Percentiles rank a stretch among this genome's conserved stretches.
These are phyloP conservation scores for Nephrocerus scutellatus DNA, from an alignment of 2,888 invertebrate species.

Conservation along the genomic window DNA sequence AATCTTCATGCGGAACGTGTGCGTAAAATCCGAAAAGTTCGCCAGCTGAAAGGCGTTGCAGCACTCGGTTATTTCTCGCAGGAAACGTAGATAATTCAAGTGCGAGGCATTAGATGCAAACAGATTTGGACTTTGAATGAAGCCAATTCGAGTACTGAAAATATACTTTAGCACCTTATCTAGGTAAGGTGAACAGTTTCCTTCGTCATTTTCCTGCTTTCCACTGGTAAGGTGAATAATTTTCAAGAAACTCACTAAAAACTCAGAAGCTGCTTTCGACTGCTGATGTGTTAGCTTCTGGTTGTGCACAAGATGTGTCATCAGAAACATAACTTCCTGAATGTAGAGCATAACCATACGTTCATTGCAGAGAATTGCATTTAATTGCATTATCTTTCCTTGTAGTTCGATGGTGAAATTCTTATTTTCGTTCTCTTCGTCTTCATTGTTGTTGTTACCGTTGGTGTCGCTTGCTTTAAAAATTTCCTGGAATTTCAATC, in stretches of 20 bases:
- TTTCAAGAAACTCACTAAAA: slow-evolving; percentile 29
- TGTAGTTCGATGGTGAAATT: slow-evolving; percentile 27
- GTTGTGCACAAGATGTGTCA: slow-evolving; percentile 29
- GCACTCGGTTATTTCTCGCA: slow-evolving; percentile 32
- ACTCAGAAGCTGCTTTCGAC: slow-evolving; percentile 31
- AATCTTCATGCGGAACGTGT: slow-evolving; percentile 38
- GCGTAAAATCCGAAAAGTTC: slow-evolving; percentile 28
- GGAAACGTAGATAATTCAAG: slow-evolving; percentile 33
- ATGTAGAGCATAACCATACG: slow-evolving; percentile 38
- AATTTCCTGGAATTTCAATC: slow-evolving; percentile 22
- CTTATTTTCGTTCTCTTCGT: slow-evolving; percentile 15
- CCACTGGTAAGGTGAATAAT: slow-evolving; percentile 16
- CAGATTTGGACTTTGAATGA: slow-evolving; percentile 31
- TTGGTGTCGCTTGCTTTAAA: slow-evolving; percentile 24
- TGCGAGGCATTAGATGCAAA: slow-evolving; percentile 27
- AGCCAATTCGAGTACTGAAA: slow-evolving; percentile 34
- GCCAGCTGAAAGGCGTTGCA: slow-evolving; percentile 26
- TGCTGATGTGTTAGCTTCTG: slow-evolving; percentile 26
- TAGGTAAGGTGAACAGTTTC: slow-evolving; percentile 20
- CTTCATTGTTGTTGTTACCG: too few species aligned
- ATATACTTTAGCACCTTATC: slow-evolving; percentile 38
- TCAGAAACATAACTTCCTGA: slow-evolving; percentile 34
- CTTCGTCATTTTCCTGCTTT: slow-evolving; percentile 12
- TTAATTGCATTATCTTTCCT: slow-evolving; percentile 27
- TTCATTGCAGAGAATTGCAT: slow-evolving; percentile 29